Evolutionary conservation across 2,797 vertebrate genomes (phyloP).

Genomic region (Leptatherina wallacei): DNA sequence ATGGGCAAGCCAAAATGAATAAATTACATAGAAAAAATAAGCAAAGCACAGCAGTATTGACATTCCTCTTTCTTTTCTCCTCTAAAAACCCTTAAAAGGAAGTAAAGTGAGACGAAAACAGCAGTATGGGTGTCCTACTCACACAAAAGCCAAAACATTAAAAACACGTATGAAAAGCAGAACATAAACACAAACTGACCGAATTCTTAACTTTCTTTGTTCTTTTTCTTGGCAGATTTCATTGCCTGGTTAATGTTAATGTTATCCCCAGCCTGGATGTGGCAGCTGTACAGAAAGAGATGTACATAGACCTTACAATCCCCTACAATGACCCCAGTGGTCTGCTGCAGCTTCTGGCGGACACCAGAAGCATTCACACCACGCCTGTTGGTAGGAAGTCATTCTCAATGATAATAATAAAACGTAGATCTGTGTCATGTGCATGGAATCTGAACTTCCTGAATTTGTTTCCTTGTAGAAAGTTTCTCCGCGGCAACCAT

Average conservation of each 20-base stretch:
- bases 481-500: slow-evolving; percentile 34
- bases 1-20: background rate
- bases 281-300: slow-evolving; percentile 53
- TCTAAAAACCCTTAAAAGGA: background rate
- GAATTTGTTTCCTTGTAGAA: slow-evolving; percentile 36
- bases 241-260: slow-evolving; percentile 63
- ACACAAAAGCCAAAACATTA: too few species aligned
- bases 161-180: background rate
- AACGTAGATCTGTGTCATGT: background rate
- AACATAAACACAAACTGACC: background rate
- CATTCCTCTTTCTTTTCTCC: background rate
- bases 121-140: background rate
- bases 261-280: slow-evolving; percentile 71
- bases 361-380: slow-evolving; percentile 45
- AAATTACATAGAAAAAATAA: background rate
- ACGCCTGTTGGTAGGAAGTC: slow-evolving; percentile 73
- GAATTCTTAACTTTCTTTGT: background rate
- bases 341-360: slow-evolving; percentile 15
- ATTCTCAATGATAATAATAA: background rate
- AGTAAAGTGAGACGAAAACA: background rate
- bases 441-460: background rate
- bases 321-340: background rate
- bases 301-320: slow-evolving; percentile 27
- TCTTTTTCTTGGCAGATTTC: slow-evolving; percentile 61
- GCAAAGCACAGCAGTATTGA: too few species aligned